phyloP scores from a whole-genome alignment of 2,797 vertebrate species.

The Brotula barbata region DNA sequence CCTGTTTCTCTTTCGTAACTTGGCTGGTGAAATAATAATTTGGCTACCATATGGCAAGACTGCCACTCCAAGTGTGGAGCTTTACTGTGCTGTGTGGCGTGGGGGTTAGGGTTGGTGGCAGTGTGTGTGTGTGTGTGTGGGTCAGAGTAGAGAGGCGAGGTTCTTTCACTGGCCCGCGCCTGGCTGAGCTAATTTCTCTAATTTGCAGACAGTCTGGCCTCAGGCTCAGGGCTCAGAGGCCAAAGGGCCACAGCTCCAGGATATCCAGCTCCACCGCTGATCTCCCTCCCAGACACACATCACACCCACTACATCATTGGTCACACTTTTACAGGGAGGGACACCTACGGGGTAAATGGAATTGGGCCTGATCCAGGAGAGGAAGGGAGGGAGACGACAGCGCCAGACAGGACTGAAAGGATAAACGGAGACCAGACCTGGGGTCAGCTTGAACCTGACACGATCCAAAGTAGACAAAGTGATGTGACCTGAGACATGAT shows the following conservation, averaged over 20 bases:
- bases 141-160: slow-evolving; percentile 24
- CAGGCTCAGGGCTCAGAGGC: slow-evolving; percentile 70
- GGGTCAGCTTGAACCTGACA: slow-evolving; percentile 55
- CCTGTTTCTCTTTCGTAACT: slow-evolving; percentile 22
- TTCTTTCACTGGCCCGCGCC: slow-evolving; percentile 69
- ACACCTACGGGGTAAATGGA: slow-evolving; percentile 21
- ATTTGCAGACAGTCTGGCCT: slow-evolving; percentile 80
- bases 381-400: not conserved
- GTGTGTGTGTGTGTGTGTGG: slow-evolving; percentile 3
- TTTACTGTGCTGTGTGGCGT: slow-evolving; percentile 54
- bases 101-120: slow-evolving; percentile 44
- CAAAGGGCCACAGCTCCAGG: slow-evolving; percentile 54
- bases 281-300: slow-evolving; percentile 38
- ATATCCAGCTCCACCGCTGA: slow-evolving; percentile 41
- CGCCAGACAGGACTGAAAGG: slow-evolving; percentile 39
- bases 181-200: slow-evolving; percentile 79
- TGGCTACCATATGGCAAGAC: slow-evolving; percentile 73
- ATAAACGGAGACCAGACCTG: slow-evolving; percentile 54
- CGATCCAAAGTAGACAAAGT: slow-evolving; percentile 29
- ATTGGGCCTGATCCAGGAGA: slow-evolving; percentile 12
- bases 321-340: slow-evolving; percentile 49
- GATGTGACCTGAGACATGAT: slow-evolving; percentile 27
- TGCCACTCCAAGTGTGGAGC: slow-evolving; percentile 54
- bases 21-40: slow-evolving; percentile 66
- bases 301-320: slow-evolving; percentile 44